Evolutionary conservation across 1,140 invertebrate species (phyloP), one percentile per base, ranked within the genome.

Genomic region (Pseudomyrmex cubaensis): DNA sequence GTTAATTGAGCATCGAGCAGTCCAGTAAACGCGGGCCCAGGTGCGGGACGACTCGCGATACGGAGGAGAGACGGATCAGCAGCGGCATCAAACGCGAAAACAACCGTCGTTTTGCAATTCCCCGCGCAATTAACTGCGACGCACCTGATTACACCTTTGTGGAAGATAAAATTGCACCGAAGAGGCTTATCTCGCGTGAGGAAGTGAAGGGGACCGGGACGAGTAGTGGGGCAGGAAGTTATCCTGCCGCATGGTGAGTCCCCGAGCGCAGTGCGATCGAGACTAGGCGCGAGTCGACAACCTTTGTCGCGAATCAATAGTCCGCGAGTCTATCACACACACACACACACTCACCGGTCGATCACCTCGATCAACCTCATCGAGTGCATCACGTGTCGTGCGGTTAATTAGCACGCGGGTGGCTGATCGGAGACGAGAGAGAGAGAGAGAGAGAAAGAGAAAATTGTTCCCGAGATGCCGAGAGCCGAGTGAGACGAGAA

Each of bases 1-100:
- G 76, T 89, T 89, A 89, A 89, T 89, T 85, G 84, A 89, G 12
- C 66, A 87, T 77, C 86, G 70, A 76, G 59, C 50, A 59, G 63
- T 17, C 72, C 35, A 52, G 64, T n/a, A 48, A 85, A 50, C 64
- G 80, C 52, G 75, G 74, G 74, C 52, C 76, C 86, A 80, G 86
- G 86, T 87, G 73, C 52, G 25, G n/a, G n/a, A 20, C 17, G 4
- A 52, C 9, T 50, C 57, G 52, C 46, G 22, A n/a, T 17, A 46
- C 56, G 3, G 48, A 7, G 7, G 7, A 10, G 46, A 3, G n/a
- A 9, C 15, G 12, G 12, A 17, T 0, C 7, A 22, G 35, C 12
- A 25, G 44, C 52, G 7, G 44, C 5, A 35, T 5, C 35, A 2
- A 56, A 61, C 8, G 9, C 52, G 1, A 8, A 17, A 10, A 7